These are phyloP conservation scores for Drosophila neocordata DNA, from an alignment of 1,140 invertebrate genomes.

Conservation along the genomic window DNA sequence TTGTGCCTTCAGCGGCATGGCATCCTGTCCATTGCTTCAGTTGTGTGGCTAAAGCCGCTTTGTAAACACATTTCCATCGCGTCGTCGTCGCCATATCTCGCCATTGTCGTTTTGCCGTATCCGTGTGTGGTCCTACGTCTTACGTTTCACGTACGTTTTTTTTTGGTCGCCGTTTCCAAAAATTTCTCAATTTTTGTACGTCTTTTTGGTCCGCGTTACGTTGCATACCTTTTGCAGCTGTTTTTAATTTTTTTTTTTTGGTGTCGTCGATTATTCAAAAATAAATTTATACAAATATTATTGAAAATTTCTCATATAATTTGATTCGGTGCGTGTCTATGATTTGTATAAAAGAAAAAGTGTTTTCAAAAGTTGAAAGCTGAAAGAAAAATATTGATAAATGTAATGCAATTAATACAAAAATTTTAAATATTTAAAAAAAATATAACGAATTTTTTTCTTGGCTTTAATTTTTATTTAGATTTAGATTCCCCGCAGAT, in stretches of 20 bases:
- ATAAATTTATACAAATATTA: constrained; percentile 27
- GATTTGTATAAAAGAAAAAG: constrained; percentile 56
- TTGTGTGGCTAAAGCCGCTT: constrained; percentile 78
- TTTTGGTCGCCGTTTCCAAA: constrained; percentile 37
- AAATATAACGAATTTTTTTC: constrained; percentile 6
- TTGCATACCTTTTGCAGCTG: constrained; percentile 42
- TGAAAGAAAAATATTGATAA: constrained; percentile 14
- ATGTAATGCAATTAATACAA: constrained; percentile 14
- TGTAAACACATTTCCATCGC: constrained; percentile 66
- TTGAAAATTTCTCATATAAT: constrained; percentile 41
- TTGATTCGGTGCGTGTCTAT: constrained; percentile 60
- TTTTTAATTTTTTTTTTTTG: constrained; percentile 5
- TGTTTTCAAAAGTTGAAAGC: constrained; percentile 44
- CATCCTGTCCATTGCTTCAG: constrained; percentile 65
- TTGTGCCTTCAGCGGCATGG: constrained; percentile 31
- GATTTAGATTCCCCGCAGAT: too few species aligned
- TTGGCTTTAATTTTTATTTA: neutral
- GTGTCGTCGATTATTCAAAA: neutral
- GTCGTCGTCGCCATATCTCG: constrained; percentile 47
- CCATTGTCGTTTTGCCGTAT: constrained; percentile 9
- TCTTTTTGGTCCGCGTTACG: constrained; percentile 31
- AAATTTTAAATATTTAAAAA: constrained; percentile 4
- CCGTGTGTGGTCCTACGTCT: constrained; percentile 36
- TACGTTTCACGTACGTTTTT: constrained; percentile 45
- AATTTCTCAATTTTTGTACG: constrained; percentile 10